Percentiles rank a stretch among this genome's conserved stretches.
Conservation (phyloP, 2,113 vertebrate species). For the Narcine bancroftii region DNA sequence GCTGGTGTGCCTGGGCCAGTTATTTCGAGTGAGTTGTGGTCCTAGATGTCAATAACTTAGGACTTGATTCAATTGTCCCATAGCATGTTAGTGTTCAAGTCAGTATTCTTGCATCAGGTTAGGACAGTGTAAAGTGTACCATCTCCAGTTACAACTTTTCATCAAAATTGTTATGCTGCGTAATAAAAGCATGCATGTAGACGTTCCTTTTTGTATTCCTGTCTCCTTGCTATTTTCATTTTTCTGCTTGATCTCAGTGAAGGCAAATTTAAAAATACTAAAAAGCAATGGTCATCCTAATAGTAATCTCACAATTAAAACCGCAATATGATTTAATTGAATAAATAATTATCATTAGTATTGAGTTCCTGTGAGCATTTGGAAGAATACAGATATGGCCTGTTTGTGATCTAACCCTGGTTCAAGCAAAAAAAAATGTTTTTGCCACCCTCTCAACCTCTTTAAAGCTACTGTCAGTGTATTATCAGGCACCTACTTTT, state of each 20-base stretch:
- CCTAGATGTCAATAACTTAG: neutral
- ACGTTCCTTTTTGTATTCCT: neutral
- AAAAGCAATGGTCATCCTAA: neutral
- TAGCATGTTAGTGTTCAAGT: neutral
- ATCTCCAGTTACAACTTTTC: neutral
- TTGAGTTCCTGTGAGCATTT: no score
- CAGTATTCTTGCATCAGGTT: neutral
- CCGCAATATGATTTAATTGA: neutral
- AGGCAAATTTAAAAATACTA: neutral
- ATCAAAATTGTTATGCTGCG: neutral
- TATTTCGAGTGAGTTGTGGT: neutral
- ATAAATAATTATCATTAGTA: neutral
- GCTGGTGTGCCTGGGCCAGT: neutral
- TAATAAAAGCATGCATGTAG: no score
- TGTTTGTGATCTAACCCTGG: neutral
- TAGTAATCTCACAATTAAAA: neutral
- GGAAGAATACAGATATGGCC: neutral
- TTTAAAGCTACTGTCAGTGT: neutral
- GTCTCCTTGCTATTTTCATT: neutral
- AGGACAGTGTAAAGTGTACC: neutral
- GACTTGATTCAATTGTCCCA: neutral
- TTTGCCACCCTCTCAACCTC: neutral
- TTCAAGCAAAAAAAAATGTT: neutral
- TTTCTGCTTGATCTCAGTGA: neutral
- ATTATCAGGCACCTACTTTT: neutral